phyloP scores from a whole-genome alignment of 2,113 vertebrate species.

The Tupaia tana region DNA sequence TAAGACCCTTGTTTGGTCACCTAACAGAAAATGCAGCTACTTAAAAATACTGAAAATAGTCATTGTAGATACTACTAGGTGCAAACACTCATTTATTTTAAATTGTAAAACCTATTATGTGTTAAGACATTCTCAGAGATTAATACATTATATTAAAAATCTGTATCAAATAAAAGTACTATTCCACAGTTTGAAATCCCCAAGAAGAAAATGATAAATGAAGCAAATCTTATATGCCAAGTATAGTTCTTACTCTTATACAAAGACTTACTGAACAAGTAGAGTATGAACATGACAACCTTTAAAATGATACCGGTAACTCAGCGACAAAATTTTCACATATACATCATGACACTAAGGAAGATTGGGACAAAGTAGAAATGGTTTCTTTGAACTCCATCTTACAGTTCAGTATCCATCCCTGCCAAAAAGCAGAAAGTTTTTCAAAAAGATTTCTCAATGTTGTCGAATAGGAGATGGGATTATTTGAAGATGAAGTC shows the following conservation, averaged over 20 bases:
- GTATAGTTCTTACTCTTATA: background rate
- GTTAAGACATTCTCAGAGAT: background rate
- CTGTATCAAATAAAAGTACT: background rate
- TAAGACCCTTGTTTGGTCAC: background rate
- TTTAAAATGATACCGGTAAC: background rate
- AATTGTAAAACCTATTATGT: background rate
- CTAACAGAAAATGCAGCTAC: background rate
- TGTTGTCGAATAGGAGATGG: background rate
- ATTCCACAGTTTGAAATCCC: conserved; percentile 12
- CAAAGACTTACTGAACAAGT: background rate
- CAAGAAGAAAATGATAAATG: background rate
- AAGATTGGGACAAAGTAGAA: background rate
- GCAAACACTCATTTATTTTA: background rate
- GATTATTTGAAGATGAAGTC: conserved; percentile 14
- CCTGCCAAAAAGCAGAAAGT: background rate
- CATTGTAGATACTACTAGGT: background rate
- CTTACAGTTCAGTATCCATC: background rate
- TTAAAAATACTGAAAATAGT: background rate
- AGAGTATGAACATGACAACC: background rate
- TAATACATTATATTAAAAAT: background rate
- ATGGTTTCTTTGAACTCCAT: conserved; percentile 11
- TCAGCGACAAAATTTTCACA: background rate
- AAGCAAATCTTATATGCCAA: conserved; percentile 1
- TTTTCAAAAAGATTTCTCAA: conserved; percentile 4
- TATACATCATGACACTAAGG: background rate